Percentiles rank a stretch among this genome's conserved stretches.
phyloP scores from a whole-genome alignment of 2,113 vertebrate genomes.

The Channa argus region DNA sequence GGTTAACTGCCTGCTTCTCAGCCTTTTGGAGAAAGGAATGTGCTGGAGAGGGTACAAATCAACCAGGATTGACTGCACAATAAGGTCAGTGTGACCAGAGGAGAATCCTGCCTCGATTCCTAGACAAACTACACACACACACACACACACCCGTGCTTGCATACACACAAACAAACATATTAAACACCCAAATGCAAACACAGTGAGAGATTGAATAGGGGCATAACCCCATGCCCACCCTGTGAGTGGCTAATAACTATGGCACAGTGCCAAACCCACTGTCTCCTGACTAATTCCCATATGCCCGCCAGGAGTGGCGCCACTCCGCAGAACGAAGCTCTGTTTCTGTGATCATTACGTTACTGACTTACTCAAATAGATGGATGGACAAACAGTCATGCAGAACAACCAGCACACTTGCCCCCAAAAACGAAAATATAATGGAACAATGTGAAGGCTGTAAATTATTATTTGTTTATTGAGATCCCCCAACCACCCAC shows the following conservation, averaged over 20 bases:
- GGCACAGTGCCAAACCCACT: constrained; percentile 87
- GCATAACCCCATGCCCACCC: constrained; percentile 74
- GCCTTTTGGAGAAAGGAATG: constrained; percentile 70
- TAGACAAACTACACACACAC: constrained; percentile 45
- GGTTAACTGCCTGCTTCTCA: constrained; percentile 58
- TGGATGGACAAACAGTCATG: constrained; percentile 56
- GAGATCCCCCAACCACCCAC: constrained; percentile 23
- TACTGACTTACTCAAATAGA: constrained; percentile 66
- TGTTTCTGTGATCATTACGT: constrained; percentile 72
- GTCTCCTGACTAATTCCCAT: constrained; percentile 84
- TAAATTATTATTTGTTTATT: constrained; percentile 61
- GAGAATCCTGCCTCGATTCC: constrained; percentile 62
- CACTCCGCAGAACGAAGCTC: constrained; percentile 70
- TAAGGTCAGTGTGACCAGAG: constrained; percentile 79
- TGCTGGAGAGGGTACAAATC: constrained; percentile 76
- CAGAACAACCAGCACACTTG: constrained; percentile 29
- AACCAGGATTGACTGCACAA: constrained; percentile 78
- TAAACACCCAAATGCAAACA: constrained; percentile 67
- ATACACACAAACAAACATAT: constrained; percentile 70
- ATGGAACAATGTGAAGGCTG: constrained; percentile 48
- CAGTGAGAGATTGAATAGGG: constrained; percentile 71
- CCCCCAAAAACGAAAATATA: constrained; percentile 43
- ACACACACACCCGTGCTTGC: constrained; percentile 8
- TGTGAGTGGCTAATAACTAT: constrained; percentile 80
- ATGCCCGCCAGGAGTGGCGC: constrained; percentile 81